Evolutionary conservation across 1,140 invertebrate species (phyloP), one percentile per base, ranked within the genome.

Genomic region (Centruroides sculpturatus): DNA sequence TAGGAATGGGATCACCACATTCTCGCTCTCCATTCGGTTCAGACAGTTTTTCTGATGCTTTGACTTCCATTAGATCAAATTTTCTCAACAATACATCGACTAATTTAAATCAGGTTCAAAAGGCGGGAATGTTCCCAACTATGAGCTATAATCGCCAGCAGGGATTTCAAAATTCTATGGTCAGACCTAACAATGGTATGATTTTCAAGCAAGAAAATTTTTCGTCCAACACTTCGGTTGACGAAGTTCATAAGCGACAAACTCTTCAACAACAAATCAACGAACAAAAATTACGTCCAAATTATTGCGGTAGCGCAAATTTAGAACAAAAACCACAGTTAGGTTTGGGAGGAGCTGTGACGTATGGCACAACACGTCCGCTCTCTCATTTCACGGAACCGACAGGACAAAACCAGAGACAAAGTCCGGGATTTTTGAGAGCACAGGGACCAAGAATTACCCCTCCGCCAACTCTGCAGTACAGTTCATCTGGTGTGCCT

Each of bases 11-110:
- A 11, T 9, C 46, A 3, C 11, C 7, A 13, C 56, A 57, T 49
- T 56, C 60, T 11, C 48, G 60, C 5, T 62, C 60, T 49, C 60
- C 60, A n/a, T 62, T 58, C 36, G 60, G 50, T 35, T 62, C 60
- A 10, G 60, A 62, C 12, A 58, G 46, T 55, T 62, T 62, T 49
- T n/a, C 60, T 3, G 60, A 62, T 55, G 46, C 60, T 0, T 49
- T 63, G 54, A 54, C 62, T 36, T 58, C 56, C 48, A 63, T 59
- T 3, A 13, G 60, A 49, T 46, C 56, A 23, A 62, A 58, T 55
- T 62, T 54, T 47, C 36, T 62, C 34, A 62, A 58, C 55, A 23
- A 47, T 11, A 58, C 60, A 4, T 56, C 60, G 13, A 58, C 12
- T 49, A 48, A 56, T 23, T 56, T 60, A 13, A 47, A 47, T 35